Evolutionary conservation across 1,140 invertebrate species (phyloP).

Genomic region (Drosophila nannoptera): DNA sequence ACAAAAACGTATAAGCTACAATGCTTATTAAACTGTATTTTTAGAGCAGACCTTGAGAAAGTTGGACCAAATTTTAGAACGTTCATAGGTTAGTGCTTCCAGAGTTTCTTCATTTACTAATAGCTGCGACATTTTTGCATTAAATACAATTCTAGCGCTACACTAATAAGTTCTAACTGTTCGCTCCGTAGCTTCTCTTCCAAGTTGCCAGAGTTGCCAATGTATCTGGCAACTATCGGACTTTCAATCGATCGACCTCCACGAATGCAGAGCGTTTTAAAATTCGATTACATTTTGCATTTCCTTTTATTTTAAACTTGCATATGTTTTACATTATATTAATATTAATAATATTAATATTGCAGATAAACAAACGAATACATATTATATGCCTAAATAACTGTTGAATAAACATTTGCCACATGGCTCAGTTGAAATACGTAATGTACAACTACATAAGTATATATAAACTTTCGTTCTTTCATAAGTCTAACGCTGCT

Average conservation of each 20-base stretch:
- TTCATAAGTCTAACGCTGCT: slow-evolving; percentile 59
- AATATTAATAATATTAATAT: slow-evolving; percentile 78
- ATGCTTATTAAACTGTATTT: not conserved
- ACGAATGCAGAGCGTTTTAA: not conserved
- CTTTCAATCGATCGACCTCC: no score
- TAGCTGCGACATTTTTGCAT: slow-evolving; percentile 34
- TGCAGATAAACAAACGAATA: slow-evolving; percentile 78
- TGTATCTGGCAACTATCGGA: not conserved
- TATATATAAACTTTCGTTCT: slow-evolving; percentile 45
- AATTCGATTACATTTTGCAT: slow-evolving; percentile 19
- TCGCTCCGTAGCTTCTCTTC: slow-evolving; percentile 10
- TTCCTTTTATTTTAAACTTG: slow-evolving; percentile 66
- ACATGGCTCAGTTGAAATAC: slow-evolving; percentile 61
- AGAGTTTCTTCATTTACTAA: slow-evolving; percentile 46
- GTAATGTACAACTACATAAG: slow-evolving; percentile 52
- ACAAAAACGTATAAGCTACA: not conserved
- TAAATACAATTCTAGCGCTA: not conserved
- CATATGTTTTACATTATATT: slow-evolving; percentile 77
- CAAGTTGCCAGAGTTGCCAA: slow-evolving; percentile 16
- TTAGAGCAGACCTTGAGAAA: slow-evolving; percentile 31
- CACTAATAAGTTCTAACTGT: not conserved
- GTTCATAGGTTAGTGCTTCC: slow-evolving; percentile 47
- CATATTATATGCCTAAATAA: slow-evolving; percentile 74
- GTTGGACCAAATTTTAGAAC: slow-evolving; percentile 56
- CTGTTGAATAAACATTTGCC: slow-evolving; percentile 64